Evolutionary conservation across 2,888 invertebrate genomes (phyloP), one percentile per base, ranked within the genome.

Genomic region (Temnothorax unifasciatus): DNA sequence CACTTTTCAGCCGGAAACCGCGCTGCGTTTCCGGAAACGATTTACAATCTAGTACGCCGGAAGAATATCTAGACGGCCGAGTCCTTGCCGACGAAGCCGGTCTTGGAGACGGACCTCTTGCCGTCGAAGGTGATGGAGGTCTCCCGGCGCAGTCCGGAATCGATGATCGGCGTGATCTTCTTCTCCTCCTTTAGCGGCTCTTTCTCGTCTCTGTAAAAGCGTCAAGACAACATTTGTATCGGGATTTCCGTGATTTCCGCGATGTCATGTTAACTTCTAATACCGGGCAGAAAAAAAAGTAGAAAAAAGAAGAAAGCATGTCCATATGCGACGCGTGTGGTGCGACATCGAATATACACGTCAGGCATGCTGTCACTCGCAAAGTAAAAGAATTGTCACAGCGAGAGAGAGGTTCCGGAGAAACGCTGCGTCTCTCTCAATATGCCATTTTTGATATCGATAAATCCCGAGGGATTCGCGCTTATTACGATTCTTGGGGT

Each of bases 31-130:
- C 85, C 89, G 88, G 88, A 88, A 88, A 89, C 85, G 92, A 93
- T 94, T 95, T 94, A 95, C 93, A 95, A 94, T 94, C 94, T 95
- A 94, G 95, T 95, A 95, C 95, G 95, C 94, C 95, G 95, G 95
- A 95, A 94, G 93, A 94, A 95, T 94, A 94, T 95, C 94, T 94
- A 97, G 91, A 98, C 98, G 77, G 98, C 98, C n/a, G 98, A 98
- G 95, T 98, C 98, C 95, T 98, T 98, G 91, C 98, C 98, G 93
- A 98, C 97, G 91, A 98, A 97, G 85, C 98, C 97, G 84, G 98
- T 97, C 93, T 97, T 97, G 61, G 98, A 97, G 93, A 97, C 97
- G 52, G 97, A 98, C 91, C 97, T 96, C 92, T 97, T 97, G 5
- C 98, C 97, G 92, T 98, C 98, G 93, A 97, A 98, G 93, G 98